These are phyloP conservation scores for Smittia aterrima DNA, from an alignment of 2,888 invertebrate species.

Conservation along the genomic window DNA sequence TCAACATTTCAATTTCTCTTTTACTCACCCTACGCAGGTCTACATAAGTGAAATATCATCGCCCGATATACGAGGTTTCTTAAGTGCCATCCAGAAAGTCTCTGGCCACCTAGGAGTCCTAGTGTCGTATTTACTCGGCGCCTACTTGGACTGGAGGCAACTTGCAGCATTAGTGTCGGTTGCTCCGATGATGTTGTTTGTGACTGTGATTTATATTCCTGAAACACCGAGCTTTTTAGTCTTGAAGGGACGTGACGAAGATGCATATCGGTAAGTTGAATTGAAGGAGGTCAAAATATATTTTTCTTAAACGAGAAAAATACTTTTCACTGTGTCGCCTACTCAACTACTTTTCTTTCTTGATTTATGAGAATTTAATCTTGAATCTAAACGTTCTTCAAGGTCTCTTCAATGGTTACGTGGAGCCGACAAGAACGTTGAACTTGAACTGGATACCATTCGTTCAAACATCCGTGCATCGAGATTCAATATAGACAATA, in stretches of 20 bases:
- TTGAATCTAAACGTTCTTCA: conserved; percentile 48
- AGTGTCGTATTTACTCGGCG: conserved; percentile 78
- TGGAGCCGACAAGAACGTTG: conserved; percentile 76
- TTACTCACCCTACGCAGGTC: conserved; percentile 57
- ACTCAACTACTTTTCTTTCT: background rate
- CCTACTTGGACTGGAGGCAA: conserved; percentile 80
- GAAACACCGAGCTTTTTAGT: conserved; percentile 86
- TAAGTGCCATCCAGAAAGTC: conserved; percentile 83
- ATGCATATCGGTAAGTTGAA: conserved; percentile 57
- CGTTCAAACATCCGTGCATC: conserved; percentile 64
- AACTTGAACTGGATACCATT: conserved; percentile 69
- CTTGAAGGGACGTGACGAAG: conserved; percentile 71
- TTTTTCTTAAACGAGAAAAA: background rate
- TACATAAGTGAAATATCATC: conserved; percentile 91
- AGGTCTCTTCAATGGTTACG: conserved; percentile 74
- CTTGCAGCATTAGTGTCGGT: conserved; percentile 77
- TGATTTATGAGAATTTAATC: conserved; percentile 25
- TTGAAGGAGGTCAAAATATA: background rate
- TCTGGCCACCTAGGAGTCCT: conserved; percentile 82
- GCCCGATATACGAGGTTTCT: conserved; percentile 79
- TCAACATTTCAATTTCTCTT: background rate
- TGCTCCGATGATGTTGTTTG: conserved; percentile 73
- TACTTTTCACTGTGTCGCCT: background rate
- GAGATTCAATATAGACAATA: conserved; percentile 42
- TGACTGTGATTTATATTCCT: conserved; percentile 75